phyloP scores from a whole-genome alignment of 2,113 vertebrate genomes.

The Chamaetylas fuelleborni region DNA sequence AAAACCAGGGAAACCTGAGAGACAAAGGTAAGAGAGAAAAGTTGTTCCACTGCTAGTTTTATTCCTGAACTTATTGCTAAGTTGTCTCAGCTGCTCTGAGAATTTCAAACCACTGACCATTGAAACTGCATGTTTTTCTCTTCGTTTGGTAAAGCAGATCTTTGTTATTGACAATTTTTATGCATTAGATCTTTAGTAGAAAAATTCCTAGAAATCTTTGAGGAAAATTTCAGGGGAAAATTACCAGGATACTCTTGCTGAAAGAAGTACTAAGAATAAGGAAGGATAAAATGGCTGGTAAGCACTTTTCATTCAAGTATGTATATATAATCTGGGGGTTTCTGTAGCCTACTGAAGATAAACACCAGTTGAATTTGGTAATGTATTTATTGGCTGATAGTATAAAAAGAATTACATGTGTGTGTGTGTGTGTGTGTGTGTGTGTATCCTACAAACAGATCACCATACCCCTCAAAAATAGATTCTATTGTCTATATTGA shows the following conservation, averaged over 20 bases:
- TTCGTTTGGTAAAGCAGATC: background rate
- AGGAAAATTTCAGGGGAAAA: background rate
- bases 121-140: background rate
- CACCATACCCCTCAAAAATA: background rate
- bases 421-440: background rate
- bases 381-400: background rate
- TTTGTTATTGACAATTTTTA: background rate
- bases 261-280: background rate
- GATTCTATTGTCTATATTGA: conserved; percentile 34
- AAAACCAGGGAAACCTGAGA: background rate
- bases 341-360: background rate
- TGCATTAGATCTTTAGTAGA: background rate
- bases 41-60: background rate
- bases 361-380: background rate
- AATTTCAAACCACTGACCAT: background rate
- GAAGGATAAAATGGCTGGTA: background rate
- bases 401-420: background rate
- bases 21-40: background rate
- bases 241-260: background rate
- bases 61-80: background rate
- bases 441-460: background rate
- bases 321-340: background rate
- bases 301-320: background rate
- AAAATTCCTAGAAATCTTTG: background rate
- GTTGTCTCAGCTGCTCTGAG: background rate